phyloP scores from a whole-genome alignment of 35 echinoderm and acorn worm species.

The Eucidaris tribuloides region DNA sequence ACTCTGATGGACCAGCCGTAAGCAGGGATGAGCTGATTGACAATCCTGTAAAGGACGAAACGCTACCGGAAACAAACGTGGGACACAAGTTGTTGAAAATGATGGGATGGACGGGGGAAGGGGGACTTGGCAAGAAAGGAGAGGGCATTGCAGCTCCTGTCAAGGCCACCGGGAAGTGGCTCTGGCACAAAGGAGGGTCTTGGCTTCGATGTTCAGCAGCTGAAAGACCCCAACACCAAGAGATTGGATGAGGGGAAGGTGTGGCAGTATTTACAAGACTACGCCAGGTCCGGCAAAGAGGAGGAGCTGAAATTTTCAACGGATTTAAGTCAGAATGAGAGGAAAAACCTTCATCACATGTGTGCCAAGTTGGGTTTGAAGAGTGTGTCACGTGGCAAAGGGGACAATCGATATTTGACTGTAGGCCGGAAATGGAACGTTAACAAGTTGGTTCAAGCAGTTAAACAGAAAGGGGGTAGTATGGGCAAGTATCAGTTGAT shows the following conservation, averaged over 20 bases:
- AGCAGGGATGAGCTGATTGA: background rate
- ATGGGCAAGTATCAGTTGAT: constrained; percentile 33
- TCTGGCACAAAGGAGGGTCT: constrained; percentile 1
- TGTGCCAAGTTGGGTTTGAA: constrained; percentile 19
- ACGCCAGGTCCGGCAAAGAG: background rate
- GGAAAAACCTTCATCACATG: constrained; percentile 4
- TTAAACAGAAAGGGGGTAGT: constrained; percentile 19
- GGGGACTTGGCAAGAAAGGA: constrained; percentile 23
- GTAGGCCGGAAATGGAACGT: constrained; percentile 13
- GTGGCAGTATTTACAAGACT: constrained; percentile 12
- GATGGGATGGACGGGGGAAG: constrained; percentile 53
- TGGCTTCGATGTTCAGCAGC: background rate
- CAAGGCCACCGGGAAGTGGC: constrained; percentile 14
- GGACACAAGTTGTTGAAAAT: constrained; percentile 53
- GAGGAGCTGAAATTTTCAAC: constrained; percentile 36
- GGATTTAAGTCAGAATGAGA: constrained; percentile 16
- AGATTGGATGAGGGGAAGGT: background rate
- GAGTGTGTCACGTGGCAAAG: constrained; percentile 29
- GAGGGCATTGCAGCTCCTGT: constrained; percentile 37
- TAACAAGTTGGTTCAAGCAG: constrained; percentile 16
- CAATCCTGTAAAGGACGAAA: background rate
- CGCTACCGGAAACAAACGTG: constrained; percentile 16
- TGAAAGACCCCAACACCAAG: background rate
- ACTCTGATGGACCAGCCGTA: background rate
- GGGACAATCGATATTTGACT: background rate